Evolutionary conservation across 2,888 invertebrate species (phyloP), one percentile per base, ranked within the genome.

Genomic region (Chrysotoxum bicinctum): DNA sequence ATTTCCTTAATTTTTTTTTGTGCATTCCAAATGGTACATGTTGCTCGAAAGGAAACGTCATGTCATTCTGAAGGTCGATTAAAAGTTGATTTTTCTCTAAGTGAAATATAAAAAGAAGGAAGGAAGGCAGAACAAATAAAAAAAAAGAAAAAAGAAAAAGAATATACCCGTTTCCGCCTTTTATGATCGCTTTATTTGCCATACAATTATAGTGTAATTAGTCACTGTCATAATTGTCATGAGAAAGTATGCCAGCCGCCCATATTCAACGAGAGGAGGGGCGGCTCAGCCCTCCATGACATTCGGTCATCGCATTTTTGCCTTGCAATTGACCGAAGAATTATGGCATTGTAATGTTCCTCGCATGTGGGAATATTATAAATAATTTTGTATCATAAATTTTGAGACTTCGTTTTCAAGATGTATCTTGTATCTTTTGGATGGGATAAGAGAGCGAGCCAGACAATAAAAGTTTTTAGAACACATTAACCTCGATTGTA

Each of bases 141-240:
- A 56, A 37, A 19, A 32, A 32, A 54, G 9, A 32, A 16, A 40
- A n/a, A 40, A 6, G 14, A 19, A 32, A 4, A 14, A 66, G 23
- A 66, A 66, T 66, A 35, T 50, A 45, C 48, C 48, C 78, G 54
- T 62, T 84, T 84, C 79, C 74, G 79, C 70, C 32, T 75, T 70
- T 72, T 58, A 64, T 79, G 72, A 79, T 75, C 66, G 66, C 66
- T 66, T 70, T 70, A 66, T 75, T 84, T 58, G 84, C 79, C 58
- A 75, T 66, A 56, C 30, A 30, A 52, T 30, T 9, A 30, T 43
- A 4, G 45, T 16, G 19, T 75, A 84, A 84, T 84, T 79, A 84
- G 70, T 79, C 84, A 84, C 64, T 72, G 84, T 84, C 84, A 75
- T 66, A 72, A 45, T 56, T 66, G 64, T 58, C 70, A 84, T 79